phyloP scores from a whole-genome alignment of 2,888 invertebrate genomes.

The Teleogryllus oceanicus region DNA sequence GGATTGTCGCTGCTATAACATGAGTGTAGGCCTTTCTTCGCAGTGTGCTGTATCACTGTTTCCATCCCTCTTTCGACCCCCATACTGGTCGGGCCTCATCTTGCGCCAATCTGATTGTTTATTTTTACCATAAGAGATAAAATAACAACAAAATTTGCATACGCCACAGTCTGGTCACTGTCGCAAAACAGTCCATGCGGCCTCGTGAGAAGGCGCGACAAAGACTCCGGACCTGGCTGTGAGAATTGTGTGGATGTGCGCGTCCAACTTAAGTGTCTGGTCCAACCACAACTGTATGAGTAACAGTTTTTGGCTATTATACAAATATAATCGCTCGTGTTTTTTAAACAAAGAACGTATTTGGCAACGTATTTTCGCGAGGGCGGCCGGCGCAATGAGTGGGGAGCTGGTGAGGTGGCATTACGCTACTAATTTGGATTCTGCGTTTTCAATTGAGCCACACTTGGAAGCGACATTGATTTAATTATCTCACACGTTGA shows the following conservation, averaged over 20 bases:
- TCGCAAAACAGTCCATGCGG: neutral
- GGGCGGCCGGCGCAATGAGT: too few species aligned
- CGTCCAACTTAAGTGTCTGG: neutral
- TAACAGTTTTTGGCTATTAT: neutral
- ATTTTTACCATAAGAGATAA: too few species aligned
- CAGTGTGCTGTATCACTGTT: conserved; percentile 8
- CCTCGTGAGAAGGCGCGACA: too few species aligned
- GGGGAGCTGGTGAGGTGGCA: neutral
- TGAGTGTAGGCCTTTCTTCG: neutral
- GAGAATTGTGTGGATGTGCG: conserved; percentile 1
- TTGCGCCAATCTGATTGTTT: neutral
- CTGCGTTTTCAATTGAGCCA: too few species aligned
- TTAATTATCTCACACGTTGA: too few species aligned
- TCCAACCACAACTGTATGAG: neutral
- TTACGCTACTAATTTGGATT: too few species aligned
- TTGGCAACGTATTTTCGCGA: too few species aligned
- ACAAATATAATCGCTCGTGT: too few species aligned
- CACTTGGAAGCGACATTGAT: too few species aligned
- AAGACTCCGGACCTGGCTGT: neutral
- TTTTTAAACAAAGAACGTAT: neutral
- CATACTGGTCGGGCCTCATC: neutral
- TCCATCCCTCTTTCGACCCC: neutral
- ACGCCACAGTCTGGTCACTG: neutral
- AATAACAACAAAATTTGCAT: neutral
- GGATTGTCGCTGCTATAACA: neutral